Conservation (phyloP, 2,888 invertebrate species). For the Ophonus ardosiacus region DNA sequence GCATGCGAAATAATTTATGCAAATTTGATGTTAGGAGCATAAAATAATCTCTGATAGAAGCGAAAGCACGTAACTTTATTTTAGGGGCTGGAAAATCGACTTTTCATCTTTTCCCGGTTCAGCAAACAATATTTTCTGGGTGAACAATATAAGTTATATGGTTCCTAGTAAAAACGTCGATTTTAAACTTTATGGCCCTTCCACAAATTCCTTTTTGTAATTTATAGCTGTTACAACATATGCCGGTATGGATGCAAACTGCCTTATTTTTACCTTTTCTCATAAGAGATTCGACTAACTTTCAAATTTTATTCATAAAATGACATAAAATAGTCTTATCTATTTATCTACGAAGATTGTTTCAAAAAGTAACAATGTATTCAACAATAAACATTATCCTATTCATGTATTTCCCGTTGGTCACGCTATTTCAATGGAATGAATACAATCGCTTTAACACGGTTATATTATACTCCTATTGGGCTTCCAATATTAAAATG, state of each 20-base stretch:
- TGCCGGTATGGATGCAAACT: slow-evolving; percentile 11
- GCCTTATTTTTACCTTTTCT: slow-evolving; percentile 22
- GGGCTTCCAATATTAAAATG: no score
- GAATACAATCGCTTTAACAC: no score
- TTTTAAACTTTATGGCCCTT: slow-evolving; percentile 51
- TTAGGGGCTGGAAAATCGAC: slow-evolving; percentile 34
- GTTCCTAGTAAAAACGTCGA: slow-evolving; percentile 53
- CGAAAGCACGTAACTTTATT: slow-evolving; percentile 35
- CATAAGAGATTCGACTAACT: not conserved
- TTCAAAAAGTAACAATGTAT: no score
- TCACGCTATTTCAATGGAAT: no score
- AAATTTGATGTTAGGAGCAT: slow-evolving; percentile 11
- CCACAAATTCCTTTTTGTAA: slow-evolving; percentile 44
- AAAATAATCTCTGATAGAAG: slow-evolving; percentile 10
- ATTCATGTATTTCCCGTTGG: no score
- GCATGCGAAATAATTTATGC: slow-evolving; percentile 32
- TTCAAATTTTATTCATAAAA: slow-evolving; percentile 11
- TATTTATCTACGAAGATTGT: no score
- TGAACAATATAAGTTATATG: slow-evolving; percentile 56
- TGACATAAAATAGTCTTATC: not conserved
- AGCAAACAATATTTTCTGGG: slow-evolving; percentile 51
- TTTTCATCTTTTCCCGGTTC: slow-evolving; percentile 54
- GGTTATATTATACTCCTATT: no score
- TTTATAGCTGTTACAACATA: slow-evolving; percentile 34
- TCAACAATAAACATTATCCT: no score